Conservation (phyloP, 2,797 vertebrate genomes). For the Halcyon leucocephala region DNA sequence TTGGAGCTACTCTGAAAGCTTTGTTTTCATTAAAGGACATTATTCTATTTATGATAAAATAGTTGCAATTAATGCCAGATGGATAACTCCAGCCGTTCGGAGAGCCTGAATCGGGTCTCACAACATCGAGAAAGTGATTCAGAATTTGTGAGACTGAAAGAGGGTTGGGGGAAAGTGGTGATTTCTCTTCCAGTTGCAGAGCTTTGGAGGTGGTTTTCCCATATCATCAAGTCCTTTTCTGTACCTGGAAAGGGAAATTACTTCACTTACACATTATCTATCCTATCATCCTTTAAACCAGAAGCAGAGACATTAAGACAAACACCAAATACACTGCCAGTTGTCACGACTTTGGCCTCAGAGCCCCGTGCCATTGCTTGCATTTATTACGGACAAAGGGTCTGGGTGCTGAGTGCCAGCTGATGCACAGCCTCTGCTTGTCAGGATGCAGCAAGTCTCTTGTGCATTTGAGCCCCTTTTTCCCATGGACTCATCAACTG, state of each 20-base stretch:
- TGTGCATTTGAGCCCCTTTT: not conserved
- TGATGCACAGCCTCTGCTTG: not conserved
- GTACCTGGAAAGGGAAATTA: not conserved
- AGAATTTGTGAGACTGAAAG: not conserved
- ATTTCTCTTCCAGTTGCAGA: not conserved
- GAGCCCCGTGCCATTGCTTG: not conserved
- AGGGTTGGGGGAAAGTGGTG: rapidly evolving
- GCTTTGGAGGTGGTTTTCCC: not conserved
- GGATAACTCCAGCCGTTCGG: not conserved
- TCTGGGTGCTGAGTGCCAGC: not conserved
- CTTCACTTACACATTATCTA: not conserved
- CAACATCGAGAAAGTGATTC: not conserved
- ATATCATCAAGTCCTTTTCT: not conserved
- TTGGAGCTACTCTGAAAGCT: not conserved
- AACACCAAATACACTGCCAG: not conserved
- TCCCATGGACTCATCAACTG: not conserved
- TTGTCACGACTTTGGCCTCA: not conserved
- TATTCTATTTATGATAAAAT: not conserved
- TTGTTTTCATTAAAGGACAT: not conserved
- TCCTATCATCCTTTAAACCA: not conserved
- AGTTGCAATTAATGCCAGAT: not conserved
- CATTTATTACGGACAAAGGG: not conserved
- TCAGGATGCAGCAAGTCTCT: not conserved
- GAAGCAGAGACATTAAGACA: not conserved
- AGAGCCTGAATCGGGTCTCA: not conserved